Evolutionary conservation across 2,113 vertebrate genomes (phyloP).

Genomic region (Nansenia antarctica): DNA sequence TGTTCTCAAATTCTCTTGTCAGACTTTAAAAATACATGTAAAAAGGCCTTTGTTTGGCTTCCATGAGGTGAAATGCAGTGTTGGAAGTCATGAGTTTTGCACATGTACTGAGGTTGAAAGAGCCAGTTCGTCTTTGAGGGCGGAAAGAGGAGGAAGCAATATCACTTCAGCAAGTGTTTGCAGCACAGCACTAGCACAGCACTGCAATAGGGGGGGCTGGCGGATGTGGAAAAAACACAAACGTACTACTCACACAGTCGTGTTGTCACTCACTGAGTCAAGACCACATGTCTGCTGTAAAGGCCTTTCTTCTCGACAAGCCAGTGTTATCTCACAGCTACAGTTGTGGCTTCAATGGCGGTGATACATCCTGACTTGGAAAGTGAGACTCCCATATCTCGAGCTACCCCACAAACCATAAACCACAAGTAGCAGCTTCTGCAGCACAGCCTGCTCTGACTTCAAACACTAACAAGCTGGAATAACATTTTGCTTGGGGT

Average conservation of each 20-base stretch:
- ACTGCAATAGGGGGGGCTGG: constrained; percentile 17
- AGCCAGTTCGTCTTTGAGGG: constrained; percentile 46
- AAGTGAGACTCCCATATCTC: constrained; percentile 75
- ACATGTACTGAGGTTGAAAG: constrained; percentile 45
- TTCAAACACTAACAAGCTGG: constrained; percentile 80
- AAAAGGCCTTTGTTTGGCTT: too few relatives aligned
- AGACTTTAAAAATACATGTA: too few relatives aligned
- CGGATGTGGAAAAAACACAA: constrained; percentile 57
- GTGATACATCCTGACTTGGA: constrained; percentile 76
- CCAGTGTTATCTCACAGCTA: constrained; percentile 75
- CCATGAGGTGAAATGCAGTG: too few relatives aligned
- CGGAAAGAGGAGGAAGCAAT: constrained; percentile 48
- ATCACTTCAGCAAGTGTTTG: constrained; percentile 47
- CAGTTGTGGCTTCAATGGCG: constrained; percentile 81
- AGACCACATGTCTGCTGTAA: constrained; percentile 70
- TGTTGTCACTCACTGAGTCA: constrained; percentile 68
- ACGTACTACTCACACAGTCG: constrained; percentile 23
- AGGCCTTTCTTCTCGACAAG: constrained; percentile 63
- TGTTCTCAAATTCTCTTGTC: too few relatives aligned
- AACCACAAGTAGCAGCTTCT: constrained; percentile 74
- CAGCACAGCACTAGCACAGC: constrained; percentile 21
- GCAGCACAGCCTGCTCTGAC: constrained; percentile 68
- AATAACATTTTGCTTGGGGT: constrained; percentile 82
- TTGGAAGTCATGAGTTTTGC: constrained; percentile 24
- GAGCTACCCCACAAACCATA: constrained; percentile 76